Evolutionary conservation across 2,113 vertebrate genomes (phyloP).

Genomic region (Fulica atra): DNA sequence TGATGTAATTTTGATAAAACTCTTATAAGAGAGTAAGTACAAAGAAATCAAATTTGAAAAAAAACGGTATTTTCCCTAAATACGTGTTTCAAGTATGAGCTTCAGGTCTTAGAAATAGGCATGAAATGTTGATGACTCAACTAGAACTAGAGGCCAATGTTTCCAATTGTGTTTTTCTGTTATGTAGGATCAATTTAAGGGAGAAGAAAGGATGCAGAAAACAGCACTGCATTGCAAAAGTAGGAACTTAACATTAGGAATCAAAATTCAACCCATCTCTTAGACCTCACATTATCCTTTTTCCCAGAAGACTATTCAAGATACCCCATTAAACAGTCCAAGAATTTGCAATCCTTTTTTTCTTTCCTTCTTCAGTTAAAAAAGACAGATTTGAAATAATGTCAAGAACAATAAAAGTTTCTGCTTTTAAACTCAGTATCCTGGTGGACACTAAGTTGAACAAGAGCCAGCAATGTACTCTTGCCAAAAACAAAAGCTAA

Average conservation of each 20-base stretch:
- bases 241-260: not conserved
- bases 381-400: not conserved
- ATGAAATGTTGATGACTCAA: not conserved
- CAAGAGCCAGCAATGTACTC: not conserved
- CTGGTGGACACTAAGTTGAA: not conserved
- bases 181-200: not conserved
- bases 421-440: not conserved
- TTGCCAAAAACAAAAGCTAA: not conserved
- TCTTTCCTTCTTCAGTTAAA: not conserved
- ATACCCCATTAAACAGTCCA: not conserved
- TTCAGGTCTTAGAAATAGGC: not conserved
- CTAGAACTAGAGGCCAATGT: not conserved
- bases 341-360: not conserved
- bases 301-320: not conserved
- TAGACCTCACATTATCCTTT: not conserved
- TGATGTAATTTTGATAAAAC: not conserved
- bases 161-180: not conserved
- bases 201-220: not conserved
- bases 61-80: not conserved
- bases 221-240: not conserved
- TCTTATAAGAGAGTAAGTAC: not conserved
- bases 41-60: not conserved
- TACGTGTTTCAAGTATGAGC: rapidly evolving
- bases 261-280: not conserved
- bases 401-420: not conserved